phyloP scores from a whole-genome alignment of 23 tunicate species.

The Trididemnum nubilum region DNA sequence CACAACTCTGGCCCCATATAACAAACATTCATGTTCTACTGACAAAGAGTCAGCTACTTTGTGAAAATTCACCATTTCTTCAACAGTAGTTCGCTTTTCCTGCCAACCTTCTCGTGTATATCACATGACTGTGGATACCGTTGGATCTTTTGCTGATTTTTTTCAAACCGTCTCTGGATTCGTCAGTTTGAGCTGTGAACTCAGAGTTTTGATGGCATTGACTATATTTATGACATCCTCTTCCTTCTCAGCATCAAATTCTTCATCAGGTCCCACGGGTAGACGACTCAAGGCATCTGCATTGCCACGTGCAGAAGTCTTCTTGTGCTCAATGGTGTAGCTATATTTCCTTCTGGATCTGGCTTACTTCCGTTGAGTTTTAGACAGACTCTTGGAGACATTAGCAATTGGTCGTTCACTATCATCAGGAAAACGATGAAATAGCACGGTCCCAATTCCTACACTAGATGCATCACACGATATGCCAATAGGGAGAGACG shows the following conservation, averaged over 20 bases:
- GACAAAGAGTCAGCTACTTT: slow-evolving; percentile 2
- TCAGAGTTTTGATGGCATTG: slow-evolving; percentile 7
- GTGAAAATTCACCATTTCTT: not conserved
- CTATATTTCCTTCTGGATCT: slow-evolving; percentile 2
- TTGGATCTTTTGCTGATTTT: slow-evolving; percentile 23
- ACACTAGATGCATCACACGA: too few relatives aligned
- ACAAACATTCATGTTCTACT: slow-evolving; percentile 40
- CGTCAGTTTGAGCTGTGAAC: slow-evolving; percentile 18
- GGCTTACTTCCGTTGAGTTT: not conserved
- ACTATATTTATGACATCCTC: slow-evolving; percentile 13
- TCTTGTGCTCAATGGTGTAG: slow-evolving; percentile 24
- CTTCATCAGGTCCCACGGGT: slow-evolving; percentile 18
- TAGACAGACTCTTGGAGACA: too few relatives aligned
- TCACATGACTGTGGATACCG: slow-evolving; percentile 7
- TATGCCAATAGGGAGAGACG: too few relatives aligned
- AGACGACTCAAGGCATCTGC: slow-evolving; percentile 37
- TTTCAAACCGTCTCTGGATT: slow-evolving; percentile 13
- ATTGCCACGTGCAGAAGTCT: slow-evolving; percentile 16
- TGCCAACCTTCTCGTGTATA: slow-evolving; percentile 33
- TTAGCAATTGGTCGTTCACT: too few relatives aligned
- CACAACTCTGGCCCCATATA: too few relatives aligned
- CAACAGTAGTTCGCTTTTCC: too few relatives aligned
- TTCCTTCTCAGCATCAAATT: not conserved
- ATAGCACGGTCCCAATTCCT: too few relatives aligned
- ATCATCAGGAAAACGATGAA: too few relatives aligned